Base-by-base conservation (phyloP, 2,797 vertebrate species). In the Pseudochaenichthys georgianus region DNA sequence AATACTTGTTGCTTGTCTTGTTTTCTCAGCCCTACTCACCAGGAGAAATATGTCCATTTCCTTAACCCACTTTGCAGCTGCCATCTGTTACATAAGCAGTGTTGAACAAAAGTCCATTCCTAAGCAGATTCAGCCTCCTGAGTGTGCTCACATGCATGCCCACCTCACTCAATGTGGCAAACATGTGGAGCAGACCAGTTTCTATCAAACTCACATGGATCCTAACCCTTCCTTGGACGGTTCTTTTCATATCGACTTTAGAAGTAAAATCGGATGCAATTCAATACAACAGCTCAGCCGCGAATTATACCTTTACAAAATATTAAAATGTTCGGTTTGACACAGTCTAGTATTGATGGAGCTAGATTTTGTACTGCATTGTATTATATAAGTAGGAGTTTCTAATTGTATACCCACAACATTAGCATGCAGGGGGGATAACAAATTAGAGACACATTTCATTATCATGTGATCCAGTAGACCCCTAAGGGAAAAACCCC, bases 1-100 rank as follows among this genome's bases (percentile, higher is more conserved):
- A 77, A 54, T 80, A 67, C 69, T 42, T 76, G 69, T 75, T 82
- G 73, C 79, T 55, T 75, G 77, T 84, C 83, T 77, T 73, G 75
- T 82, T 90, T 77, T 70, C 70, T 81, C 73, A 57, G 64, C 34
- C 42, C 54, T 64, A 78, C 75, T 81, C 70, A 64, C 70, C 77
- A 75, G 75, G 50, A 55, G 73, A 80, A 73, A 80, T 69, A 63
- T 78, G 68, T 80, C 59, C 62, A 69, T 71, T 77, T 79, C 77
- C 65, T 71, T 55, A 60, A 74, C 52, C 70, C 77, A 60, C 69
- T 67, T 46, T 43, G 57, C 75, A 69, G 72, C 82, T 43, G 34
- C 54, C 31, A 63, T 79, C 71, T 47, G 77, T 85, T 73, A 81
- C 70, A 65, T 72, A 5, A 64, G 46, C 52, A 41, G 19, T 5